Conservation (phyloP, 2,888 invertebrate genomes). For the Colletes collaris region DNA sequence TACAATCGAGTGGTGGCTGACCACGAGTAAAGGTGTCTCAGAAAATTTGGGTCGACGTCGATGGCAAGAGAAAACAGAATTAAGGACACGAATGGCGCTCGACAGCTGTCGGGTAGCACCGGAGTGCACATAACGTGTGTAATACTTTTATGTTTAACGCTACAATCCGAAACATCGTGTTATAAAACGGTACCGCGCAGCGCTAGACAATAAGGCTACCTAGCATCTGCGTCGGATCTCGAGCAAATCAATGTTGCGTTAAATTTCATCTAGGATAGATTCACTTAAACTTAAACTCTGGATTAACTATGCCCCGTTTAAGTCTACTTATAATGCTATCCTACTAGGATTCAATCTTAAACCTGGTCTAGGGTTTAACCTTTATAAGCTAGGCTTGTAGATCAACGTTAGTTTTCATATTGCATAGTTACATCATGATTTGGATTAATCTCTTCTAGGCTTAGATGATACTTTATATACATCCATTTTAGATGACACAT, state of each 20-base stretch:
- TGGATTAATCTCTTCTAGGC: too few relatives aligned
- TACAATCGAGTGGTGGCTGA: not conserved
- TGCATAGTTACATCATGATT: too few relatives aligned
- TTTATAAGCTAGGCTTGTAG: too few relatives aligned
- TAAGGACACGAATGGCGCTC: conserved; percentile 18
- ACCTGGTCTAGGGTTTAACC: too few relatives aligned
- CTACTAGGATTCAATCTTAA: too few relatives aligned
- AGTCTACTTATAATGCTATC: too few relatives aligned
- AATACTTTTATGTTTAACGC: conserved; percentile 34
- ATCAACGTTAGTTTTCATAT: too few relatives aligned
- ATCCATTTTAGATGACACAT: too few relatives aligned
- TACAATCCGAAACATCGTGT: not conserved
- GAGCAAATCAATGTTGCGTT: too few relatives aligned
- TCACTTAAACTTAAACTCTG: too few relatives aligned
- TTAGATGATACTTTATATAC: too few relatives aligned
- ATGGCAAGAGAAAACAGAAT: conserved; percentile 48
- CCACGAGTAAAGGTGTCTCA: conserved; percentile 3
- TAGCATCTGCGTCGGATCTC: conserved; percentile 24
- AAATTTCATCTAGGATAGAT: not conserved
- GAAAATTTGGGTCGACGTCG: conserved; percentile 60
- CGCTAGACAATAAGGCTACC: not conserved
- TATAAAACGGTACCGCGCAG: conserved; percentile 22
- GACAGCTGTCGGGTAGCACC: conserved; percentile 40
- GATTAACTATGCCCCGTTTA: too few relatives aligned
- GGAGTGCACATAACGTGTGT: conserved; percentile 22